These are phyloP conservation scores for Lasioglossum calceatum DNA, from an alignment of 2,888 invertebrate genomes.

Conservation along the genomic window DNA sequence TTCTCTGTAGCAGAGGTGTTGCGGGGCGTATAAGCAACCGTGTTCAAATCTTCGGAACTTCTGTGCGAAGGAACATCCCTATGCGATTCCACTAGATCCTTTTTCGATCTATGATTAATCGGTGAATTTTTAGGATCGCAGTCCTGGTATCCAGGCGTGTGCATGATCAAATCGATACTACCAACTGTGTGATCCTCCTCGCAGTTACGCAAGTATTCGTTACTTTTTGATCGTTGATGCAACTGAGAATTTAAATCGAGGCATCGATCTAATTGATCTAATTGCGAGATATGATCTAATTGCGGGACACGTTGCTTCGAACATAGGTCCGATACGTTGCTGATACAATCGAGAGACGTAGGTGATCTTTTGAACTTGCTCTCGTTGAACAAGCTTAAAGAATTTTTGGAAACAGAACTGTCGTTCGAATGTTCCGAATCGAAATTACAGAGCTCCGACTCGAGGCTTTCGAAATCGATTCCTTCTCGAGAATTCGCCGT, in stretches of 20 bases:
- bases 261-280: constrained; percentile 66
- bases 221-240: constrained; percentile 72
- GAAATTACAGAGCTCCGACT: constrained; percentile 79
- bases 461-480: constrained; percentile 82
- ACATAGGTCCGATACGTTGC: constrained; percentile 65
- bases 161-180: constrained; percentile 58
- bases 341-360: constrained; percentile 67
- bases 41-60: constrained; percentile 74
- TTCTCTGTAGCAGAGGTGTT: constrained; percentile 70
- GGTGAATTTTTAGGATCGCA: constrained; percentile 48
- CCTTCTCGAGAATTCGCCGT: constrained; percentile 82
- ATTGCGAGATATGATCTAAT: constrained; percentile 57
- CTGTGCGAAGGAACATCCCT: constrained; percentile 69
- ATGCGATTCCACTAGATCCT: constrained; percentile 49
- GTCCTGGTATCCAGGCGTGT: constrained; percentile 54
- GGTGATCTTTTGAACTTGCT: constrained; percentile 71
- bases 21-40: constrained; percentile 61
- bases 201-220: constrained; percentile 69
- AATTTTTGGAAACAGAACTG: constrained; percentile 77
- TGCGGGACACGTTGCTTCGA: constrained; percentile 69
- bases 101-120: constrained; percentile 51
- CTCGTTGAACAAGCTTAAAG: constrained; percentile 74
- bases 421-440: constrained; percentile 80
- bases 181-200: constrained; percentile 61
- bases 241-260: constrained; percentile 67